Evolutionary conservation across 1,140 invertebrate species (phyloP).

Genomic region (Paralvinella palmiformis): DNA sequence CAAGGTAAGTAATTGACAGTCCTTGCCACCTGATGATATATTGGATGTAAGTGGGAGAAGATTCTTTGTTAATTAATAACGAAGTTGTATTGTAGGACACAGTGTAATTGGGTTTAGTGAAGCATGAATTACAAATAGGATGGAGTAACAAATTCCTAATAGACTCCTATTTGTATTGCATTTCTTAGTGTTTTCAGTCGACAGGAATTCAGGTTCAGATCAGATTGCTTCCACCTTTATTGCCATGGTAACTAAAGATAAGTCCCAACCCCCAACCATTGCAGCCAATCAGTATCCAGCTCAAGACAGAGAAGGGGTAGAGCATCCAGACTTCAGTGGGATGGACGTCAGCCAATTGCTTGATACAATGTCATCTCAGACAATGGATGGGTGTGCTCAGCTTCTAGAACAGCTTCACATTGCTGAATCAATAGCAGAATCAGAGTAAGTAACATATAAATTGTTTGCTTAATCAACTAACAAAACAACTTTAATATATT

Average conservation of each 20-base stretch:
- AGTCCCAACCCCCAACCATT: background rate
- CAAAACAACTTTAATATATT: too few species aligned
- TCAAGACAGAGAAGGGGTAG: background rate
- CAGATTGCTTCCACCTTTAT: constrained; percentile 1
- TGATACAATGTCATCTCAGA: constrained; percentile 29
- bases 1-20: background rate
- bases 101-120: background rate
- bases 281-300: background rate
- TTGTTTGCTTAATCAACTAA: too few species aligned
- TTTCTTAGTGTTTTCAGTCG: background rate
- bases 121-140: background rate
- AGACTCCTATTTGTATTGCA: background rate
- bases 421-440: constrained; percentile 32
- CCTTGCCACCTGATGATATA: background rate
- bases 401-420: constrained; percentile 37
- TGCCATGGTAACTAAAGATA: background rate
- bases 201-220: background rate
- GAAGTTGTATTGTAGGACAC: background rate
- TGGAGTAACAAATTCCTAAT: background rate
- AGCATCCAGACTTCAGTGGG: constrained; percentile 14
- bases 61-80: background rate
- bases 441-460: constrained; percentile 37
- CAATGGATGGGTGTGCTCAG: constrained; percentile 39
- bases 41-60: too few species aligned
- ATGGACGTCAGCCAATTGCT: constrained; percentile 30